These are phyloP conservation scores for Bos indicus DNA, from an alignment of 2,113 vertebrate species.

Conservation along the genomic window DNA sequence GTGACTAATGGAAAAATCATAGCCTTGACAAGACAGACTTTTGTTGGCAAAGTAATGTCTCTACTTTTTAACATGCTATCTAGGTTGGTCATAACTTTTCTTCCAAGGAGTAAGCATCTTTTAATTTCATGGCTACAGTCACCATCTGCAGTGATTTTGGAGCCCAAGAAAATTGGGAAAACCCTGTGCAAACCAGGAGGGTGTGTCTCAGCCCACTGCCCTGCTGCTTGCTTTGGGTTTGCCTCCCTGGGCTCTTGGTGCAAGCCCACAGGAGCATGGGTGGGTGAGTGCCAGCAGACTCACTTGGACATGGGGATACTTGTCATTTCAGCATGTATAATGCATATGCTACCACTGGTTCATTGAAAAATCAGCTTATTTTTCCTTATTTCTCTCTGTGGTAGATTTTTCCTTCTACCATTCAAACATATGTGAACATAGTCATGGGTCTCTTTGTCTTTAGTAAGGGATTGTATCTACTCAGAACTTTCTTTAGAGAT, in stretches of 20 bases:
- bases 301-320: neutral
- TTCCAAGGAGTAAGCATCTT: neutral
- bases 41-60: neutral
- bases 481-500: neutral
- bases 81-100: neutral
- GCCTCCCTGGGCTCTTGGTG: neutral
- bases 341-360: neutral
- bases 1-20: neutral
- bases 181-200: neutral
- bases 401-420: neutral
- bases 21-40: neutral
- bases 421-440: neutral
- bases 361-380: neutral
- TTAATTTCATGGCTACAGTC: neutral
- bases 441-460: neutral
- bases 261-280: neutral
- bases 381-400: neutral
- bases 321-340: neutral
- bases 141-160: neutral
- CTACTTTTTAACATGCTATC: neutral
- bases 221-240: neutral
- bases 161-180: neutral
- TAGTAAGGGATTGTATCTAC: neutral
- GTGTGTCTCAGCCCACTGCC: accelerated
- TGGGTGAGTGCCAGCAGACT: neutral